phyloP scores from a whole-genome alignment of 2,797 vertebrate species.

The Siniperca scherzeri region DNA sequence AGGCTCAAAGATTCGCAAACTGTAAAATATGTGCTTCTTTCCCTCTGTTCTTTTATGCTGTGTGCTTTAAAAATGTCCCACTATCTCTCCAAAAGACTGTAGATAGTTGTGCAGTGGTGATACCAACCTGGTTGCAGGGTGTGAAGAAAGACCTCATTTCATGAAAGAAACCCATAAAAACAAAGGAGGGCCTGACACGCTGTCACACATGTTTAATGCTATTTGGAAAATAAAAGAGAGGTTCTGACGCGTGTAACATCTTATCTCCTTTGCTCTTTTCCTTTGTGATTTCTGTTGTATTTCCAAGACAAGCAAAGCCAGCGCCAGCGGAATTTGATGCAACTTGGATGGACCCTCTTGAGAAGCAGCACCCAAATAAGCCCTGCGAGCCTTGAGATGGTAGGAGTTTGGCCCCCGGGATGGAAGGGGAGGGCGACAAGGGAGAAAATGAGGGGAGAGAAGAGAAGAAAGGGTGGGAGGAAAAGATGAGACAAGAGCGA shows the following conservation, averaged over 20 bases:
- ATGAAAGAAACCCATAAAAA: constrained; percentile 55
- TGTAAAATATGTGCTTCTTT: constrained; percentile 76
- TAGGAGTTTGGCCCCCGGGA: constrained; percentile 49
- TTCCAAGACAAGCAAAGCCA: constrained; percentile 83
- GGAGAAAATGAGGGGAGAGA: constrained; percentile 20
- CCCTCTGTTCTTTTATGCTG: constrained; percentile 44
- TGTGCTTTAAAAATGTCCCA: constrained; percentile 42
- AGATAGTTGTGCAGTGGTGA: constrained; percentile 40
- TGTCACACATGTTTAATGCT: constrained; percentile 70
- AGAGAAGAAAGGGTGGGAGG: constrained; percentile 10
- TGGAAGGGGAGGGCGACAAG: constrained; percentile 25
- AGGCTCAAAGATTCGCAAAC: constrained; percentile 75
- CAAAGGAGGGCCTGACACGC: constrained; percentile 32
- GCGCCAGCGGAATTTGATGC: constrained; percentile 74
- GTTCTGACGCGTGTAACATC: constrained; percentile 72
- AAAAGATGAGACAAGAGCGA: constrained; percentile 25
- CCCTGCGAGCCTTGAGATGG: constrained; percentile 55
- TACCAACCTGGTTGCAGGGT: constrained; percentile 24
- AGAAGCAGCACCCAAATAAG: constrained; percentile 71
- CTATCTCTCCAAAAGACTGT: constrained; percentile 36
- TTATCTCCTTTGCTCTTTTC: constrained; percentile 80
- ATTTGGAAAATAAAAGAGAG: constrained; percentile 65
- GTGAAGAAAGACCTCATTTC: constrained; percentile 45
- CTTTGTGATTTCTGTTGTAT: constrained; percentile 76
- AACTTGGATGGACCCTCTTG: constrained; percentile 50